Conservation (phyloP, 30 jellyfish, hydroid and myxozoan genomes). For the Cassiopea xamachana region DNA sequence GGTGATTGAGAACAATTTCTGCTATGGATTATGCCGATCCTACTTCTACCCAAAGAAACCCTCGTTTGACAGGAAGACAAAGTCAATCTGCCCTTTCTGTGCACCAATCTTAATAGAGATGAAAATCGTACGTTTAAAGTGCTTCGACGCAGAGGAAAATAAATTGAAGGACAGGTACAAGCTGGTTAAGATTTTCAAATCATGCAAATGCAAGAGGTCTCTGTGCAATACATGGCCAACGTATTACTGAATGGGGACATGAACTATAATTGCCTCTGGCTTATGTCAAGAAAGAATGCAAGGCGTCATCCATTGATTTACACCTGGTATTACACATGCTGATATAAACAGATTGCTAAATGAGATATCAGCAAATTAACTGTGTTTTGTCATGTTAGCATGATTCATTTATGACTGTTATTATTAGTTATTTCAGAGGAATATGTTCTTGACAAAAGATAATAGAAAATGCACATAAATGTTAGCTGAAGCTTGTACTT, state of each 20-base stretch:
- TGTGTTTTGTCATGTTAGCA: too few species aligned
- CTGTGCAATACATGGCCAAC: slow-evolving; percentile 31
- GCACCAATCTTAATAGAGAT: slow-evolving; percentile 36
- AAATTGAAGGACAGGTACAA: slow-evolving; percentile 5
- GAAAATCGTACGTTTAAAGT: neutral
- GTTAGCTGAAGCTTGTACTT: too few species aligned
- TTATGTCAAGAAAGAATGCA: neutral
- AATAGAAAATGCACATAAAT: too few species aligned
- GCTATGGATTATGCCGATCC: slow-evolving; percentile 63
- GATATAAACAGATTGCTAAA: too few species aligned
- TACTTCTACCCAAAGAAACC: slow-evolving; percentile 38
- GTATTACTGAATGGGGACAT: neutral
- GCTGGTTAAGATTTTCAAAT: slow-evolving; percentile 33
- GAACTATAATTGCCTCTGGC: neutral
- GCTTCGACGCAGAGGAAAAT: neutral
- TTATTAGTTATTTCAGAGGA: too few species aligned
- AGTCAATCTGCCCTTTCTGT: slow-evolving; percentile 64
- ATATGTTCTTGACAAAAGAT: too few species aligned
- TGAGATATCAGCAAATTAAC: too few species aligned
- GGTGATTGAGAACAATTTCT: slow-evolving; percentile 52
- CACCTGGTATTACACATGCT: neutral
- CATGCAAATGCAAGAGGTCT: slow-evolving; percentile 55
- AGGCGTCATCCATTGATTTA: neutral
- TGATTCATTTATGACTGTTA: too few species aligned
- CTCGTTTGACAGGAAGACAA: slow-evolving; percentile 13